Base-by-base conservation (phyloP, 2,113 vertebrate genomes). In the Athene cunicularia region DNA sequence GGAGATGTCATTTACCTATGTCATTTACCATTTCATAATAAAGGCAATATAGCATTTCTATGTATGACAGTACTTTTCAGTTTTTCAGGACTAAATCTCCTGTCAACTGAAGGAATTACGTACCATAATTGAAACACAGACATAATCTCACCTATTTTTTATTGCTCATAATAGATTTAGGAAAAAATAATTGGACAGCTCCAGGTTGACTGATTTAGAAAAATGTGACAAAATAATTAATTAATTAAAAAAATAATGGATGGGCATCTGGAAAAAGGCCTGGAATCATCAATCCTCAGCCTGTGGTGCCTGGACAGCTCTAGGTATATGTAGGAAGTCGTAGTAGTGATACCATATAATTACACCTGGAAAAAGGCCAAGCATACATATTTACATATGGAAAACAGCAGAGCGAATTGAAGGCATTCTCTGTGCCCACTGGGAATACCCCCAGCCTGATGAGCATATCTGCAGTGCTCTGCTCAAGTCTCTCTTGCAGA, bases 21-120 rank as follows among this genome's bases (percentile, higher is more conserved):
- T 56, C 19, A 89, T 84, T 92, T 94, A 73, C 32, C 11, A 67
- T 47, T 86, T 95, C 41, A 62, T 28, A 81, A 80, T 74, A 59
- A 94, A 89, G 47, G 66, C 24, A 74, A 68, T 63, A 50, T 11
- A 79, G 4, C 41, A 37, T 58, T 84, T 86, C 17, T 59, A 4
- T 19, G 41, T 62, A 27, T 62, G 64, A 62, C 5, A 47, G 16
- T 23, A 33, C 30, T 84, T 88, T 58, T 70, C 67, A 70, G 4
- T 18, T 88, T 77, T 77, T 91, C n/a, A 47, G 47, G 32, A 28
- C 26, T 66, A 77, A 41, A 66, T 64, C 5, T 75, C 16, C 58
- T 77, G 50, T 55, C 32, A 27, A 23, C 32, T 81, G 64, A 91
- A 75, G n/a, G 59, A 77, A 77, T 80, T 77, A 81, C 66, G 86